A percentile compares a stretch with the other conserved stretches of the same genome.
These are phyloP conservation scores for Macroteleia sp. DNA, from an alignment of 2,888 invertebrate species.

Conservation along the genomic window DNA sequence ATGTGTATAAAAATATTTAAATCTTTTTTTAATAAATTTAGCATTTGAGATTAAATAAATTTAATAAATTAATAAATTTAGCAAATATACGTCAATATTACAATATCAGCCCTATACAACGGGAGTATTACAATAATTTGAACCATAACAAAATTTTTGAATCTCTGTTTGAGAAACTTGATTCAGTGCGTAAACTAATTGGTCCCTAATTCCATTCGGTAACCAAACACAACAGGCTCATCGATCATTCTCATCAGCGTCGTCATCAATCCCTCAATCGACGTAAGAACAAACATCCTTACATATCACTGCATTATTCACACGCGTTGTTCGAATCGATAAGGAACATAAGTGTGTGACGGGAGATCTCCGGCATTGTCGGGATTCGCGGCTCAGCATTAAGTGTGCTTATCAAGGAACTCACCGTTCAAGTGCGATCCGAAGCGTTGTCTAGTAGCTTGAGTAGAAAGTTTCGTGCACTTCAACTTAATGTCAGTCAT, in stretches of 20 bases:
- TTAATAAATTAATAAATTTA: too few species aligned
- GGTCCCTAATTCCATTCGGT: not conserved
- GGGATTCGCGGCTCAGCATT: too few species aligned
- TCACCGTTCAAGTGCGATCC: constrained; percentile 62
- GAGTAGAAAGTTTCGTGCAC: constrained; percentile 23
- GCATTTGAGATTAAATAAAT: too few species aligned
- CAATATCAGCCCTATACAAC: too few species aligned
- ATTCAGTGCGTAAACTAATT: not conserved
- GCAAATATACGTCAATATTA: too few species aligned
- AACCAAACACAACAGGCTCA: not conserved
- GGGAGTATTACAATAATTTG: too few species aligned
- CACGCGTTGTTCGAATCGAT: constrained; percentile 26
- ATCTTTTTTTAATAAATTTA: too few species aligned
- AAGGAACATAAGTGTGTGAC: not conserved
- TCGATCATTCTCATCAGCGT: not conserved
- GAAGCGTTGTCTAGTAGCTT: constrained; percentile 35
- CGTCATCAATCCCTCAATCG: not conserved
- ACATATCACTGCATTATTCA: constrained; percentile 11
- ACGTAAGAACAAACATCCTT: constrained; percentile 2
- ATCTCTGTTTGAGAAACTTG: too few species aligned
- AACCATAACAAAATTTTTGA: too few species aligned
- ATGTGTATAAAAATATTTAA: too few species aligned
- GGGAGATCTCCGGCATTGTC: not conserved
- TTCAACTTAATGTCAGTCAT: constrained; percentile 21
- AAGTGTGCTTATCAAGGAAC: too few species aligned